Evolutionary conservation across 2,888 invertebrate species (phyloP), one percentile per base, ranked within the genome.

Genomic region (Creontiades dilutus): DNA sequence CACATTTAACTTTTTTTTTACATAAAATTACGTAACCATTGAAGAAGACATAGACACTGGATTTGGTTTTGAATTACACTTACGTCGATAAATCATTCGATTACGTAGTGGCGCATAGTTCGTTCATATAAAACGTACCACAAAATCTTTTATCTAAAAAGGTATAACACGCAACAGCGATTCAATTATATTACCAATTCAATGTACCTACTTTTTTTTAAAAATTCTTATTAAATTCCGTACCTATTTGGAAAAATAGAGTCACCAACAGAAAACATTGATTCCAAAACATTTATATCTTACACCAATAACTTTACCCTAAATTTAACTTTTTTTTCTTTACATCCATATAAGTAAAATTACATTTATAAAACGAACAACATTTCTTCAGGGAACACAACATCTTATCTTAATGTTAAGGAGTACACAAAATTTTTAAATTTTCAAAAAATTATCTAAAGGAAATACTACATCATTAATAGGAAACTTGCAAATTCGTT

Each of bases 401-500:
- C 75, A 85, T 37, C 7, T 37, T 37, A 86, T 47, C n/a, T 85
- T 23, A 55, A 55, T 57, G 23, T 68, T 19, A 86, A 47, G 86
- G 86, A 75, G 86, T 68, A 75, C 23, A 75, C 84, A 55, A 9
- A 85, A 85, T 23, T 13, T n/a, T 46, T n/a, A 13, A 85, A 85
- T 23, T 13, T n/a, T 46, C 11, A 13, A 57, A 61, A 68, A 47
- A 86, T 86, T 86, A 86, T 86, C 86, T 86, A 75, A 27, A 47
- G 86, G 75, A 75, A 86, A 86, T 86, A 86, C 86, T 86, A 86
- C 86, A 86, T 86, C 86, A 86, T 86, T 86, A 75, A 75, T 82
- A 82, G 82, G 82, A 82, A 82, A 52, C 52, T 47, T 16, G 52
- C 4, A 46, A 82, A 48, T 19, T 68, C 68, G 68, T 68, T 68